Evolutionary conservation across 2,888 invertebrate genomes (phyloP).

Genomic region (Deroplatys truncata): DNA sequence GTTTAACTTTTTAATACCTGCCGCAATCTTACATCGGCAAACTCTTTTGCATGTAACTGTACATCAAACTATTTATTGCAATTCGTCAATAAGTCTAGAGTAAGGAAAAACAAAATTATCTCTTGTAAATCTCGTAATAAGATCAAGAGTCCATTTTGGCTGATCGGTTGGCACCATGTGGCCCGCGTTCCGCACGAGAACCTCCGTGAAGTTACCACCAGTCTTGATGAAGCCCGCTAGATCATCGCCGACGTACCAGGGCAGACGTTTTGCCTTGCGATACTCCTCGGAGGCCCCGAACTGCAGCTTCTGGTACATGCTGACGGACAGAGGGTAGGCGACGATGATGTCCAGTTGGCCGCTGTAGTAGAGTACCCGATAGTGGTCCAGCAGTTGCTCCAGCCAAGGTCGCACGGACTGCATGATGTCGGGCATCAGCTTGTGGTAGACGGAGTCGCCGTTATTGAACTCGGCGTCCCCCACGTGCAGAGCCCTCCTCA

Average conservation of each 20-base stretch:
- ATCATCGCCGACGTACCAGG: conserved; percentile 42
- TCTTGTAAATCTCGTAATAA: background rate
- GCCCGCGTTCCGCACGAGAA: conserved; percentile 42
- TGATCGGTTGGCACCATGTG: conserved; percentile 45
- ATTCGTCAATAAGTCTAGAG: background rate
- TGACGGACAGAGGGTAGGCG: conserved; percentile 50
- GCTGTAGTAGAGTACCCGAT: conserved; percentile 39
- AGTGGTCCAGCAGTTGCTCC: conserved; percentile 49
- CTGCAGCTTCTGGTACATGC: conserved; percentile 42
- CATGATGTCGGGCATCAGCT: conserved; percentile 53
- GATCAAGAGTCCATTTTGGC: conserved; percentile 38
- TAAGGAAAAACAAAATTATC: conserved; percentile 39
- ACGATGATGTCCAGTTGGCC: conserved; percentile 58
- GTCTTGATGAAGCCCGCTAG: conserved; percentile 41
- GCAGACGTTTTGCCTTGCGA: conserved; percentile 36
- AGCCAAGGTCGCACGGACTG: conserved; percentile 56
- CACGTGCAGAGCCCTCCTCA: conserved; percentile 51
- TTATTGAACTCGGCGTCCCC: conserved; percentile 52
- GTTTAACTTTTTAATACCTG: too few species aligned
- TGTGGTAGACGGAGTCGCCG: conserved; percentile 48
- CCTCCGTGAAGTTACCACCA: conserved; percentile 38
- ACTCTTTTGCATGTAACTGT: too few species aligned
- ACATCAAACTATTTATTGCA: background rate
- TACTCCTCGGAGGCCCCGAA: conserved; percentile 43
- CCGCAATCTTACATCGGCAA: too few species aligned